Evolutionary conservation across 2,797 vertebrate species (phyloP).

Genomic region (Tokudaia muenninki): DNA sequence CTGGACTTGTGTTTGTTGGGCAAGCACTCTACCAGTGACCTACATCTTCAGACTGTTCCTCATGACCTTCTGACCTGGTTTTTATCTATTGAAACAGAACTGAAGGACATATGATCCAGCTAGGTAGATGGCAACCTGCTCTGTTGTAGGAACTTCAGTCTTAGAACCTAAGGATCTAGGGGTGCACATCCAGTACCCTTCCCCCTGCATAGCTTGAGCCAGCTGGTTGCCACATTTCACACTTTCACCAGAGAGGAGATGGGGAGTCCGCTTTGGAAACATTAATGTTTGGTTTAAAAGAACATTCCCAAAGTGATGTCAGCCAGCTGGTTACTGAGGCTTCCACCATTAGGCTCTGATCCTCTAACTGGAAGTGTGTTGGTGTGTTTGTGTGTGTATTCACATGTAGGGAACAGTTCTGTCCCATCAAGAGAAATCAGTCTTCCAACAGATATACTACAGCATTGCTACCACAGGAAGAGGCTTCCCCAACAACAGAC

Average conservation of each 20-base stretch:
- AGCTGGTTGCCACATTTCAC: not conserved
- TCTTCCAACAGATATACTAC: not conserved
- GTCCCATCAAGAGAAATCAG: not conserved
- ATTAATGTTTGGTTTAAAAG: constrained; percentile 2
- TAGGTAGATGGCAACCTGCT: not conserved
- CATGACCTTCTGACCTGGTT: not conserved
- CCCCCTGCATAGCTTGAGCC: not conserved
- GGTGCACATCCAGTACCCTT: not conserved
- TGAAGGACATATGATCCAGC: not conserved
- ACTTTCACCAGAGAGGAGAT: not conserved
- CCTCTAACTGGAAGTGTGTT: not conserved
- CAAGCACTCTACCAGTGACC: not conserved
- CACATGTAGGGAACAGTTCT: not conserved
- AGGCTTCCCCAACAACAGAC: not conserved
- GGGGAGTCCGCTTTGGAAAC: not conserved
- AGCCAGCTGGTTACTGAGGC: not conserved
- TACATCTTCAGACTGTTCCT: not conserved
- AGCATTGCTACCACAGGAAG: not conserved
- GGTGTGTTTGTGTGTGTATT: not conserved
- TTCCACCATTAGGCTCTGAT: not conserved
- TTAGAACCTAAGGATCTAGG: not conserved
- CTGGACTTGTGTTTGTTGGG: not conserved
- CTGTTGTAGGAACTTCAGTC: not conserved
- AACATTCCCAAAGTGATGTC: not conserved
- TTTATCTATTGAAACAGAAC: constrained; percentile 54